Percentiles rank a stretch among this genome's conserved stretches.
Conservation (phyloP, 2,113 vertebrate species). For the Corynorhinus townsendii region DNA sequence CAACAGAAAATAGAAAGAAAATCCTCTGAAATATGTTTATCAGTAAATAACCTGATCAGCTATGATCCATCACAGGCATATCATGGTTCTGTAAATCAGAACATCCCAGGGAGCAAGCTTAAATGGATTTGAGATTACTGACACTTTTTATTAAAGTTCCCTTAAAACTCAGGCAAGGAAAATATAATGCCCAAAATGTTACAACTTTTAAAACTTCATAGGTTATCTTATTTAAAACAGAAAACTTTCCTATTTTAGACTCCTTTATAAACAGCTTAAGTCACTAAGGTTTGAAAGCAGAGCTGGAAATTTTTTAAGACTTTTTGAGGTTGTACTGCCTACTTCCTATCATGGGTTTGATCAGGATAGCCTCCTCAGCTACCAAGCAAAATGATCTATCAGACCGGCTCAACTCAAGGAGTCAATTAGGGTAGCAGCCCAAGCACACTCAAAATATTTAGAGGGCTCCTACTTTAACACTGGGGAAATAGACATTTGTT, state of each 20-base stretch:
- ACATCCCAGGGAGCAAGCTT: conserved; percentile 72
- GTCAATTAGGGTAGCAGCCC: neutral
- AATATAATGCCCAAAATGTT: conserved; percentile 65
- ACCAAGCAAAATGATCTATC: neutral
- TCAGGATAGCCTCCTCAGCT: neutral
- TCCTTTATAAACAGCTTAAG: conserved; percentile 67
- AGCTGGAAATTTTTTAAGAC: conserved; percentile 62
- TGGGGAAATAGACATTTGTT: neutral
- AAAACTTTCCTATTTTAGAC: conserved; percentile 71
- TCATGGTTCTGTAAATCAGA: conserved; percentile 69
- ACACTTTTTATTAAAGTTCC: conserved; percentile 79
- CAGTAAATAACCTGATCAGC: conserved; percentile 81
- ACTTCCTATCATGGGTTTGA: neutral
- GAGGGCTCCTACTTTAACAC: neutral
- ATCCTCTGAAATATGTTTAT: conserved; percentile 83
- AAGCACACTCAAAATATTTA: neutral
- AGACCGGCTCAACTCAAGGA: neutral
- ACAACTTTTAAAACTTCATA: conserved; percentile 74
- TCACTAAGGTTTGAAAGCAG: conserved; percentile 57
- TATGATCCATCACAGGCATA: conserved; percentile 75
- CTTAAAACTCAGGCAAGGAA: conserved; percentile 72
- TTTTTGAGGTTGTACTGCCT: neutral
- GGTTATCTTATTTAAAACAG: conserved; percentile 75
- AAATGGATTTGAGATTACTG: conserved; percentile 81
- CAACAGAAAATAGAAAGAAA: conserved; percentile 75